A percentile compares a stretch with the other conserved stretches of the same genome.
phyloP scores from a whole-genome alignment of 1,140 invertebrate species.

The Agraylea sexmaculata region DNA sequence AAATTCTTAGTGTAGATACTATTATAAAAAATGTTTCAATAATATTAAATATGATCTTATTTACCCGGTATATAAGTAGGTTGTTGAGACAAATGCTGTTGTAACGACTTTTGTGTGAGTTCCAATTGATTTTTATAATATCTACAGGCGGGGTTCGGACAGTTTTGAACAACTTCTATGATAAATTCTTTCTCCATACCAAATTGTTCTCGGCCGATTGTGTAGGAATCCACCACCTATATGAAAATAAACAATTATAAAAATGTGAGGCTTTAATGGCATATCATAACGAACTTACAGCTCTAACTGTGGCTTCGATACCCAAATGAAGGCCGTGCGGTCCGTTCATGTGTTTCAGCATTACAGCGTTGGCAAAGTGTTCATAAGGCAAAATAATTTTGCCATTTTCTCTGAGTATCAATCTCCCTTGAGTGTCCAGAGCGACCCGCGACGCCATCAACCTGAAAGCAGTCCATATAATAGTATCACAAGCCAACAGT shows the following conservation, averaged over 20 bases:
- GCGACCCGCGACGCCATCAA: slow-evolving; percentile 73
- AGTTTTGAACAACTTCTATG: slow-evolving; percentile 74
- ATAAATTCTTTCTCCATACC: slow-evolving; percentile 85
- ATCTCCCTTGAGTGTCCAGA: slow-evolving; percentile 66
- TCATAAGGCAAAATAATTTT: slow-evolving; percentile 80
- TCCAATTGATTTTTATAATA: slow-evolving; percentile 77
- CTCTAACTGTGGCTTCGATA: slow-evolving; percentile 65
- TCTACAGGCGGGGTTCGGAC: slow-evolving; percentile 71
- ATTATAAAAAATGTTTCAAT: no score
- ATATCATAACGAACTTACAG: slow-evolving; percentile 47
- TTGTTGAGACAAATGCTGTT: slow-evolving; percentile 39
- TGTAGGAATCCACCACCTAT: slow-evolving; percentile 70
- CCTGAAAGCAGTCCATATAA: slow-evolving; percentile 46
- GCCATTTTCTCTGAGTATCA: slow-evolving; percentile 71
- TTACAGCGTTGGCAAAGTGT: slow-evolving; percentile 79
- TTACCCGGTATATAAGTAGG: slow-evolving; percentile 40
- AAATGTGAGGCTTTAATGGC: background rate
- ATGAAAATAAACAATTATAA: slow-evolving; percentile 6
- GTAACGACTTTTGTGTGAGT: slow-evolving; percentile 47
- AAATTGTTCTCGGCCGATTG: slow-evolving; percentile 73
- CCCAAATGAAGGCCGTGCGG: slow-evolving; percentile 71
- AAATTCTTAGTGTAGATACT: no score
- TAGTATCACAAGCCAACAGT: no score
- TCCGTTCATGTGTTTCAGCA: slow-evolving; percentile 80
- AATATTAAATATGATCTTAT: no score